phyloP scores from a whole-genome alignment of 2,797 vertebrate genomes.

The Coregonus suidteri region DNA sequence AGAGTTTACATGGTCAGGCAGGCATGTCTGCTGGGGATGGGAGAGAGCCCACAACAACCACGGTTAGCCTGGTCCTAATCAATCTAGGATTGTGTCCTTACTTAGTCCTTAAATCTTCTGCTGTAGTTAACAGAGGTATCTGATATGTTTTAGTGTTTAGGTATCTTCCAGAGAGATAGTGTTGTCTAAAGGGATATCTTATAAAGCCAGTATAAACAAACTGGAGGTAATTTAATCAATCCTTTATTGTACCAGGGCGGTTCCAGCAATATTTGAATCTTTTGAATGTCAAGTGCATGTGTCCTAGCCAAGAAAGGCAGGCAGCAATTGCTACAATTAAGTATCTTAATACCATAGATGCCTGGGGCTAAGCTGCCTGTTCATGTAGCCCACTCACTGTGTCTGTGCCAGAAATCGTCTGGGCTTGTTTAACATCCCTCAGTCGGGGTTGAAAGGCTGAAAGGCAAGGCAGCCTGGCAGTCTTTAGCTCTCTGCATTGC shows the following conservation, averaged over 20 bases:
- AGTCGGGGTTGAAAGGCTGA: slow-evolving; percentile 50
- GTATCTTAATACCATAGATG: slow-evolving; percentile 43
- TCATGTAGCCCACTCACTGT: slow-evolving; percentile 17
- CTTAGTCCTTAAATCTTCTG: background rate
- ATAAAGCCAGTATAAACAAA: background rate
- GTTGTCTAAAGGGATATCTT: background rate
- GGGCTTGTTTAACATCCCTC: too few relatives aligned
- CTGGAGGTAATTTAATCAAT: background rate
- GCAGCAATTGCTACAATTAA: background rate
- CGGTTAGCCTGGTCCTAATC: background rate
- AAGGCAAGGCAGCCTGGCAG: slow-evolving; percentile 52
- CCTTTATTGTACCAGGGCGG: background rate
- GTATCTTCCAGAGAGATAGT: background rate
- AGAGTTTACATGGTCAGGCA: slow-evolving; percentile 20
- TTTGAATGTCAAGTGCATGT: background rate
- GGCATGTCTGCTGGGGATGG: slow-evolving; percentile 20
- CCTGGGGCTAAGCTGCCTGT: slow-evolving; percentile 49
- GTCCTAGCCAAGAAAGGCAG: background rate
- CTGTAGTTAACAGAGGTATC: background rate
- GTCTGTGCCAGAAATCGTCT: background rate
- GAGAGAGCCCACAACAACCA: slow-evolving; percentile 14
- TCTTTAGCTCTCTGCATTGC: slow-evolving; percentile 38
- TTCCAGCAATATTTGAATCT: background rate
- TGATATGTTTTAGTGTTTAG: background rate
- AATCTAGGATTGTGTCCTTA: background rate